Conservation (phyloP, 2,888 invertebrate genomes). For the Drosophila testacea region DNA sequence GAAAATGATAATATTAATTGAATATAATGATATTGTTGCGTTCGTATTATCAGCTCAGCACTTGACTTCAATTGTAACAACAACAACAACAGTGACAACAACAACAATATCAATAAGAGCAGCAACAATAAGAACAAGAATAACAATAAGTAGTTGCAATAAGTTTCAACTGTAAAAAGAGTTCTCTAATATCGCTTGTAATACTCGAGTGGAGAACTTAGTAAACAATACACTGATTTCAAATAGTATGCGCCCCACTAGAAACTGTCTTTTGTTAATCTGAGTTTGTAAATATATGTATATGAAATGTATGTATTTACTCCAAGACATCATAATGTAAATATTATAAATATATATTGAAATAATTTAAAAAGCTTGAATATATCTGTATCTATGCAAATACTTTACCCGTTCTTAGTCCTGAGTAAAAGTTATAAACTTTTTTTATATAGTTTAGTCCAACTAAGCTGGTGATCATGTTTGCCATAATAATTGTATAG, state of each 20-base stretch:
- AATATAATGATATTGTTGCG: slow-evolving; percentile 49
- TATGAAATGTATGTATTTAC: neutral
- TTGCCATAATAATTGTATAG: neutral
- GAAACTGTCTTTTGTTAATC: neutral
- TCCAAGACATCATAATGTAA: neutral
- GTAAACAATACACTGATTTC: slow-evolving; percentile 7
- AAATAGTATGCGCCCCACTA: neutral
- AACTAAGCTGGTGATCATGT: neutral
- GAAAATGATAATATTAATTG: slow-evolving; percentile 46
- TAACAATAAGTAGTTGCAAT: slow-evolving; percentile 11
- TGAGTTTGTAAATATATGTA: neutral
- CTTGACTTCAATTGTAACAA: slow-evolving; percentile 42
- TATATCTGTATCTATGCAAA: no score
- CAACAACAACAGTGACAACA: slow-evolving; percentile 13
- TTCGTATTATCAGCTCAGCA: slow-evolving; percentile 43
- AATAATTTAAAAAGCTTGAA: no score
- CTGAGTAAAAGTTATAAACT: no score
- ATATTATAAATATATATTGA: no score
- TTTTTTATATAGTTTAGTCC: neutral
- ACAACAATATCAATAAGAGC: neutral
- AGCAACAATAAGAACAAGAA: slow-evolving; percentile 3
- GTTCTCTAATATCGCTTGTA: slow-evolving; percentile 43
- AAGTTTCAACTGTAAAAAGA: slow-evolving; percentile 9
- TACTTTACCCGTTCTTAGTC: no score
- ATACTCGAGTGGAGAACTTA: slow-evolving; percentile 26